phyloP scores from a whole-genome alignment of 1,140 invertebrate genomes.

The Solenopsis invicta region DNA sequence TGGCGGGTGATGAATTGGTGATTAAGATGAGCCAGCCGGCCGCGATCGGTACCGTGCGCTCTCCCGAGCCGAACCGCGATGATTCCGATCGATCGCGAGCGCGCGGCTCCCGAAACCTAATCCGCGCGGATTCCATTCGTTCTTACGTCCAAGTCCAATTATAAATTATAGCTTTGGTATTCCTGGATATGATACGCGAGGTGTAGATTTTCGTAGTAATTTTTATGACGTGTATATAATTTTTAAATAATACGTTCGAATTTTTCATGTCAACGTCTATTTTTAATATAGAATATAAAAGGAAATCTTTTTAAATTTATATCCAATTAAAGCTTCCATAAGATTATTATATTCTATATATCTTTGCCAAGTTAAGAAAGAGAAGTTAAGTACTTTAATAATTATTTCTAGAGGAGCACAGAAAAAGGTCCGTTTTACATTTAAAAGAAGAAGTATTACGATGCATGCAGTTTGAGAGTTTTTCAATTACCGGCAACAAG shows the following conservation, averaged over 20 bases:
- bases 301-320: background rate
- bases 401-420: background rate
- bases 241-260: background rate
- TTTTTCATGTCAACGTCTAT: background rate
- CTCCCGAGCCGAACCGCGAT: constrained; percentile 10
- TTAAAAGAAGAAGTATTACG: background rate
- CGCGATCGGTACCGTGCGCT: constrained; percentile 64
- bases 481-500: background rate
- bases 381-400: background rate
- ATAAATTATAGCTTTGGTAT: background rate
- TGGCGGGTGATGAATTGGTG: constrained; percentile 78
- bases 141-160: background rate
- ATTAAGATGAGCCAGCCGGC: constrained; percentile 75
- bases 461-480: too few relatives aligned
- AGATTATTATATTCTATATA: background rate
- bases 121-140: background rate
- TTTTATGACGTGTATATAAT: background rate
- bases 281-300: background rate
- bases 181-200: background rate
- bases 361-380: background rate
- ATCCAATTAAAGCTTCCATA: background rate
- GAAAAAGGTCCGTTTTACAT: background rate
- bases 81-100: constrained; percentile 55
- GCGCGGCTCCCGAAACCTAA: background rate
- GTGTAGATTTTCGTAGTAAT: background rate